Evolutionary conservation across 2,888 invertebrate species (phyloP).

Genomic region (Drosophila maculinotata): DNA sequence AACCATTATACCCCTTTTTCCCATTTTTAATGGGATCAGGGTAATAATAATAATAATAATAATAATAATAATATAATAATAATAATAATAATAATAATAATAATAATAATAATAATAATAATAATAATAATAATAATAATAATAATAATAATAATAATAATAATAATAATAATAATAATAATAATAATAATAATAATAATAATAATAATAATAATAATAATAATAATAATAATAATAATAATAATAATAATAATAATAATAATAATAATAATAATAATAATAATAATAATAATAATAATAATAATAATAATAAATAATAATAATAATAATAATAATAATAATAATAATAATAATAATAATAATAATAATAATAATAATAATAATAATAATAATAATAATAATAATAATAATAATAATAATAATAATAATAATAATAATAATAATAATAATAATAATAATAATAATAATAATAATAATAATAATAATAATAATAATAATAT

Average conservation of each 20-base stretch:
- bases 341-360: too few species aligned
- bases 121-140: conserved; percentile 3
- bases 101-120: conserved; percentile 3
- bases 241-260: conserved; percentile 3
- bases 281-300: conserved; percentile 3
- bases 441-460: too few species aligned
- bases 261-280: conserved; percentile 3
- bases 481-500: too few species aligned
- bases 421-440: too few species aligned
- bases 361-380: too few species aligned
- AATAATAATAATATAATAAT: not conserved
- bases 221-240: conserved; percentile 3
- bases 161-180: conserved; percentile 3
- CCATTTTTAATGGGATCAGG: too few species aligned
- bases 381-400: too few species aligned
- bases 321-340: too few species aligned
- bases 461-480: too few species aligned
- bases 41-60: not conserved
- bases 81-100: conserved; percentile 3
- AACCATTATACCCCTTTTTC: too few species aligned
- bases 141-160: conserved; percentile 3
- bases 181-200: conserved; percentile 3
- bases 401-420: too few species aligned
- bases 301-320: conserved; percentile 2
- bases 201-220: conserved; percentile 3